Percentiles rank a stretch among this genome's conserved stretches.
These are phyloP conservation scores for Polyergus mexicanus DNA, from an alignment of 1,140 invertebrate genomes.

Conservation along the genomic window DNA sequence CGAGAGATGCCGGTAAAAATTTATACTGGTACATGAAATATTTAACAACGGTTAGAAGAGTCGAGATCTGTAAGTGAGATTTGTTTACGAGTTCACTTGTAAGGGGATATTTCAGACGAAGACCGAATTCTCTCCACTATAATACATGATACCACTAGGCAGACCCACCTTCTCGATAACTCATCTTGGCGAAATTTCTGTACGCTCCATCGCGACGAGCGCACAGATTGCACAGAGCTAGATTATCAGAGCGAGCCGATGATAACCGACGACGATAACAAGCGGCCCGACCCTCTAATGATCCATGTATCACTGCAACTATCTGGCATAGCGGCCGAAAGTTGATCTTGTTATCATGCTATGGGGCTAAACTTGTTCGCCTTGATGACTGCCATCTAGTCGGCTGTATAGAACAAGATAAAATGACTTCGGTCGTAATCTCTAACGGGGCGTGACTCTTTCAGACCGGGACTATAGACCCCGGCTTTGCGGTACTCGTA, in stretches of 20 bases:
- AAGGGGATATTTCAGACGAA: not conserved
- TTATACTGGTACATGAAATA: not conserved
- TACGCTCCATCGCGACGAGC: not conserved
- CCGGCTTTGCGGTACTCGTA: not conserved
- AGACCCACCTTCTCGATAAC: not conserved
- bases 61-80: not conserved
- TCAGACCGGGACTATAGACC: constrained; percentile 19
- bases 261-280: constrained; percentile 57
- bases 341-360: constrained; percentile 67
- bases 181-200: constrained; percentile 3
- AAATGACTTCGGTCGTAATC: constrained; percentile 36
- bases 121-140: not conserved
- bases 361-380: constrained; percentile 28
- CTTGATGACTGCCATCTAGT: constrained; percentile 57
- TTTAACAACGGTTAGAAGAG: not conserved
- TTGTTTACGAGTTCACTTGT: constrained; percentile 3
- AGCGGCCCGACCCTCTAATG: constrained; percentile 62
- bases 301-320: constrained; percentile 69
- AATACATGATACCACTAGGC: not conserved
- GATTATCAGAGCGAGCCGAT: constrained; percentile 61
- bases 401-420: constrained; percentile 50
- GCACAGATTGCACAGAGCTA: not conserved
- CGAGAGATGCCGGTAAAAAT: not conserved
- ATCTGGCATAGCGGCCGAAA: constrained; percentile 63
- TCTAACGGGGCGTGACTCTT: constrained; percentile 32